These are phyloP conservation scores for Lasaia peninsularis DNA, from an alignment of 1,140 invertebrate genomes.

Conservation along the genomic window DNA sequence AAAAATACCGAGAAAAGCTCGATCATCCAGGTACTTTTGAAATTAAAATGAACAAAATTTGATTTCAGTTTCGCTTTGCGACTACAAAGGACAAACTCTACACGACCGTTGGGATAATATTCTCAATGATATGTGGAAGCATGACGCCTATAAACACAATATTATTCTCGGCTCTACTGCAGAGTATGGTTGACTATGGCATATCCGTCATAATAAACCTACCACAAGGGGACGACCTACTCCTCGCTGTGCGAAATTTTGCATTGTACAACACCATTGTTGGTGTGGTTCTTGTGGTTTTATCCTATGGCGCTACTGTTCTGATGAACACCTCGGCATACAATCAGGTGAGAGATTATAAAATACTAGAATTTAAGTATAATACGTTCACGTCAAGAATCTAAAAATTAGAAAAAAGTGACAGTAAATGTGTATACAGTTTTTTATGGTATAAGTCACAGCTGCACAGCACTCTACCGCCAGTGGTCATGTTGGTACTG, in stretches of 20 bases:
- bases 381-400: neutral
- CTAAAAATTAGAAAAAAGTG: no score
- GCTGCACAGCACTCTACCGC: no score
- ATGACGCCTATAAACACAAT: constrained; percentile 83
- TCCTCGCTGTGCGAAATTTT: constrained; percentile 74
- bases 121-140: constrained; percentile 78
- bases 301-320: constrained; percentile 81
- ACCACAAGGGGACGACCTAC: constrained; percentile 42
- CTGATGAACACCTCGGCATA: constrained; percentile 83
- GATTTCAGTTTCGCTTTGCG: constrained; percentile 81
- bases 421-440: no score
- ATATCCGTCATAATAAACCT: constrained; percentile 35
- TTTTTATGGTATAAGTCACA: no score
- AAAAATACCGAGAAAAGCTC: no score
- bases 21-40: no score
- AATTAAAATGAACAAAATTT: neutral
- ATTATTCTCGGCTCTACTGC: constrained; percentile 83
- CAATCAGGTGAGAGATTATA: constrained; percentile 77
- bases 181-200: constrained; percentile 65
- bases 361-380: neutral
- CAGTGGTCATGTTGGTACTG: no score
- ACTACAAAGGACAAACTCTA: constrained; percentile 78
- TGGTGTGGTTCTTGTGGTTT: constrained; percentile 78
- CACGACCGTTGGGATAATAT: constrained; percentile 79
- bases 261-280: constrained; percentile 79